Percentiles rank a stretch among this genome's conserved stretches.
These are phyloP conservation scores for Poliocrania exsul DNA, from an alignment of 2,797 vertebrate species.

Conservation along the genomic window DNA sequence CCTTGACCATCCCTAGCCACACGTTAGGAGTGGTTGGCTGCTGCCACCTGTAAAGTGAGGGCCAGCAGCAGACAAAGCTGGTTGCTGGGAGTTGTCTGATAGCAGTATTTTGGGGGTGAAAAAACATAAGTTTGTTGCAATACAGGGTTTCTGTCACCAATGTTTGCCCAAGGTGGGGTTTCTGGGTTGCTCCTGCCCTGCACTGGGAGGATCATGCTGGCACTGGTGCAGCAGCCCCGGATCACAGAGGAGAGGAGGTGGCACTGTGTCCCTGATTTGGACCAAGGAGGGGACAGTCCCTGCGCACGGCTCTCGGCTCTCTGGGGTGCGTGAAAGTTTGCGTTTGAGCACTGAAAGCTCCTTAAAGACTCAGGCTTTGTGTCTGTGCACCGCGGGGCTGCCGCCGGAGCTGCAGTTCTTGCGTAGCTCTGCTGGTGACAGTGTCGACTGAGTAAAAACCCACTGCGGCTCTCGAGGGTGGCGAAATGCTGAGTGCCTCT, in stretches of 20 bases:
- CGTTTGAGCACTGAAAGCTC: neutral
- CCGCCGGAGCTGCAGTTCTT: conserved; percentile 15
- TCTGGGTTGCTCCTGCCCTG: neutral
- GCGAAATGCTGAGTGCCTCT: fast-evolving
- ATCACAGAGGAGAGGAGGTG: fast-evolving
- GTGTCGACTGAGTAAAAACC: conserved; percentile 1
- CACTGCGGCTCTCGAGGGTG: fast-evolving
- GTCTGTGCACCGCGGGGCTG: fast-evolving
- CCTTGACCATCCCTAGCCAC: neutral
- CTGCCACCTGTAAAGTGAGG: fast-evolving
- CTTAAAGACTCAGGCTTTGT: neutral
- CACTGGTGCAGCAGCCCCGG: fast-evolving
- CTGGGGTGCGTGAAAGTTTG: neutral
- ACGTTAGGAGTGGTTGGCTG: neutral
- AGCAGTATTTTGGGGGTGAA: neutral
- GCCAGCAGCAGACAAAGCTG: fast-evolving
- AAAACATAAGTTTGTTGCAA: fast-evolving
- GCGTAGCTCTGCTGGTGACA: conserved; percentile 48
- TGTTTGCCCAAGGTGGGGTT: neutral
- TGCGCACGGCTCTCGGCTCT: fast-evolving
- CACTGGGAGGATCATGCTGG: fast-evolving
- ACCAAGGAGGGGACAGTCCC: neutral
- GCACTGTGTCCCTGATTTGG: fast-evolving
- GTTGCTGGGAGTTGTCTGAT: neutral
- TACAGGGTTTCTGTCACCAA: fast-evolving